Base-by-base conservation (phyloP, 2,888 invertebrate genomes). In the Pyrgus malvae region DNA sequence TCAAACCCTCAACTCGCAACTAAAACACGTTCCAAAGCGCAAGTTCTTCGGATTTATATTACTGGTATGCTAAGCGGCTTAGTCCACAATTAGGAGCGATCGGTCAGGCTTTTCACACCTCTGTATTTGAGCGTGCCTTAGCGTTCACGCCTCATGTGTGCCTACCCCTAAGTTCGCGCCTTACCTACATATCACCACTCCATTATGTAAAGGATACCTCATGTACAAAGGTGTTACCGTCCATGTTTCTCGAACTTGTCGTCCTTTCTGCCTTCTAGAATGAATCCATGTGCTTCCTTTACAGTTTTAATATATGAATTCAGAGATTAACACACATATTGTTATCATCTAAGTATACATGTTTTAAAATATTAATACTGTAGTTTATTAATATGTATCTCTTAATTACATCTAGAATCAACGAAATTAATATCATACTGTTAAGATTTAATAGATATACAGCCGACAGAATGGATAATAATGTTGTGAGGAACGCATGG, bases 101-200 rank as follows among this genome's bases (percentile, higher is more conserved):
- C 66, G 66, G 56, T 61, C 68, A 69, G 69, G 80, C 87, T 89
- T 90, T 90, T 90, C 89, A 90, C 90, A 90, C 90, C 87, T 90
- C 76, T 70, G 72, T 89, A 82, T 90, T 90, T 89, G 88, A 72
- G 67, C 69, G 68, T 67, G 72, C 66, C 80, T 89, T 90, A 89
- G 81, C 79, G 72, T 88, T 85, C 80, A 89, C 90, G 83, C 89
- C 87, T 86, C 70, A 68, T 78, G 82, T 87, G 75, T 85, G 69
- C 71, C 78, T 76, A 85, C 88, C 88, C 87, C 74, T 81, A 83
- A 78, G 76, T 81, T 89, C 83, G 83, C 89, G 78, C 87, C 86
- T 87, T 67, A 55, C 57, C 67, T 65, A 89, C 83, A 89, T 90
- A 88, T 74, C 86, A 76, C 69, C 58, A 69, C 62, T 66, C 63